These are phyloP conservation scores for Tenualosa thibaudeaui DNA, from an alignment of 2,797 vertebrate species.

Conservation along the genomic window DNA sequence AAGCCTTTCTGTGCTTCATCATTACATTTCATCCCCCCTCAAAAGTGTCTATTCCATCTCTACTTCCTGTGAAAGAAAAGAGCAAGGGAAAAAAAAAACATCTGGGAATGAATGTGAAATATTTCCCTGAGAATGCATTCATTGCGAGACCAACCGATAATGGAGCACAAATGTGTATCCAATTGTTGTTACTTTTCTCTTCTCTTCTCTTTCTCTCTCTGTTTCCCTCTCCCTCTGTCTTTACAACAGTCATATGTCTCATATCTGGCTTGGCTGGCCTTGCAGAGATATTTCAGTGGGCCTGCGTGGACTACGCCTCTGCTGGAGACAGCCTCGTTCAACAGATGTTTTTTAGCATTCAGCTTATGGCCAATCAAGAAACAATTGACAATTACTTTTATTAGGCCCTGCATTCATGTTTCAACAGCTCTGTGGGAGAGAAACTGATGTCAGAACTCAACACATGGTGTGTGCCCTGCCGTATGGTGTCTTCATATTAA, in stretches of 20 bases:
- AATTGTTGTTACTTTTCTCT: conserved; percentile 3
- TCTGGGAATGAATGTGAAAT: conserved; percentile 25
- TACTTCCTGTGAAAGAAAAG: neutral
- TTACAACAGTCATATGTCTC: conserved; percentile 4
- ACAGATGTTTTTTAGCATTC: conserved; percentile 18
- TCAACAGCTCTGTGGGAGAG: conserved; percentile 14
- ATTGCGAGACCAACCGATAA: conserved; percentile 24
- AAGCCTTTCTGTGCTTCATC: neutral
- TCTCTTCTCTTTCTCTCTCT: neutral
- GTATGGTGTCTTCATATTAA: neutral
- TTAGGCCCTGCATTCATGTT: conserved; percentile 15
- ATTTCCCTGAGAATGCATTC: conserved; percentile 20
- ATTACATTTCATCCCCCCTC: neutral
- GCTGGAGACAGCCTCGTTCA: neutral
- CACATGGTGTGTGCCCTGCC: neutral
- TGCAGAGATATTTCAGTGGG: conserved; percentile 8
- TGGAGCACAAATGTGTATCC: conserved; percentile 24
- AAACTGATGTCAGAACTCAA: neutral
- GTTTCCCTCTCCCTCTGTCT: neutral
- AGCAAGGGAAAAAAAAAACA: neutral
- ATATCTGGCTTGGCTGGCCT: conserved; percentile 16
- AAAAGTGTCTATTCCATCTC: conserved; percentile 17
- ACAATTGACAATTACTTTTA: conserved; percentile 23
- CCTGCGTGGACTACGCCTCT: conserved; percentile 12
- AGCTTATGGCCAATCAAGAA: neutral